Base-by-base conservation (phyloP, 2,113 vertebrate genomes). In the Paraplagusia blochii region DNA sequence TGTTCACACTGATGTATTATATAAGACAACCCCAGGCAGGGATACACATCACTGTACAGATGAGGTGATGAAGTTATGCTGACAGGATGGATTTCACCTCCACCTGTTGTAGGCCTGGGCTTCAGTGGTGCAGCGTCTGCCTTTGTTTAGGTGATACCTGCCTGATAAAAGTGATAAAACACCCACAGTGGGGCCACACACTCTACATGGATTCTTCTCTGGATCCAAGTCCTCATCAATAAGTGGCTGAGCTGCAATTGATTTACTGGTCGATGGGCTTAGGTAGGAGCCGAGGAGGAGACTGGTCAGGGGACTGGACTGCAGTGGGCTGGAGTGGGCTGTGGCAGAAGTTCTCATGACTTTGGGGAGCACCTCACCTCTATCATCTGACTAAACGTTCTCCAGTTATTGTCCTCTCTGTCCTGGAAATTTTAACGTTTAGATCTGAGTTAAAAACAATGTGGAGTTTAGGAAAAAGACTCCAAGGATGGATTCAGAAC, bases 221-320 rank as follows among this genome's bases (percentile, higher is more conserved):
- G 50, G 69, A 69, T 67, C 47, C 48, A 33, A 11, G 34, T 17
- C 9, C 35, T 17, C 72, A 53, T 87, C 85, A 75, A 69, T 85
- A 62, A 22, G 61, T 1, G 19, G 61, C 46, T 63, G 56, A 78
- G 70, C 73, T 74, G 34, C 35, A 57, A 85, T 85, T 39, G 81
- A 83, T 80, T 73, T 1, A 15, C 65, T 47, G 74, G 51, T 82
- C 82, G 79, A 75, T 82, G 77, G 65, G 65, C 70, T 82, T 66
- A 72, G 68, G 60, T 74, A 69, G 38, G 56, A 4, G 18, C 63
- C 61, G 49, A 44, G 46, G n/a, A 60, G 69, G 57, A 60, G 69
- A 54, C 81, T 69, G 46, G 80, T 75, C 62, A 49, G 58, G 79
- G 77, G 69, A 79, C 67, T 67, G 68, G n/a, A n/a, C n/a, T n/a